Evolutionary conservation across 2,797 vertebrate genomes (phyloP).

Genomic region (Chaenodraco wilsoni): DNA sequence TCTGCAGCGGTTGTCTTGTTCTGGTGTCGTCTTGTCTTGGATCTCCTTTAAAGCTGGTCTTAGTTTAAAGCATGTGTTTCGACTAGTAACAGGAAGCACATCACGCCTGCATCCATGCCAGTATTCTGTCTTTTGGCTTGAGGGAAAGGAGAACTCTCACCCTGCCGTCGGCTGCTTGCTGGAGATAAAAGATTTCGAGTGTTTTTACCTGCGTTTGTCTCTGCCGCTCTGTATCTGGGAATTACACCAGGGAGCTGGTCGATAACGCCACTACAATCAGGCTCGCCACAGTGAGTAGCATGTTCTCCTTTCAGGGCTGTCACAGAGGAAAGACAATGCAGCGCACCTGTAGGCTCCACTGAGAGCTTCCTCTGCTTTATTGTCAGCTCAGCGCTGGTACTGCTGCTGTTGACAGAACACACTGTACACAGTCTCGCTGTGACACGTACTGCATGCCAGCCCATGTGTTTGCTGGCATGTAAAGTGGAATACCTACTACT

Average conservation of each 20-base stretch:
- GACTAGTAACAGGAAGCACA: constrained; percentile 40
- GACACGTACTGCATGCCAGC: constrained; percentile 17
- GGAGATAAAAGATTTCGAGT: constrained; percentile 84
- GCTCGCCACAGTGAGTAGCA: constrained; percentile 80
- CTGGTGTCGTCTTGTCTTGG: constrained; percentile 29
- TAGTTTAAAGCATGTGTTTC: constrained; percentile 34
- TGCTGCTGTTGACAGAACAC: constrained; percentile 33
- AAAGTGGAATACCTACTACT: constrained; percentile 10
- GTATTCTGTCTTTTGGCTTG: constrained; percentile 71
- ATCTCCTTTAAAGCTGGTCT: constrained; percentile 38
- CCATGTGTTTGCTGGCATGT: constrained; percentile 12
- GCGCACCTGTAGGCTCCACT: constrained; percentile 79
- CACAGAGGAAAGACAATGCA: constrained; percentile 81
- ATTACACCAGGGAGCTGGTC: constrained; percentile 82
- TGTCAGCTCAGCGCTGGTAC: constrained; percentile 64
- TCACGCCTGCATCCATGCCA: constrained; percentile 45
- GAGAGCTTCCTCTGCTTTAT: constrained; percentile 66
- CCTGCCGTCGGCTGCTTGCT: constrained; percentile 75
- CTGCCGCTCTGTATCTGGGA: constrained; percentile 66
- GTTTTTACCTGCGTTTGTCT: constrained; percentile 69
- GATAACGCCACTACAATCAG: constrained; percentile 85
- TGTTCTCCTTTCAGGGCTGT: constrained; percentile 82
- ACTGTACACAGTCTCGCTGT: constrained; percentile 15
- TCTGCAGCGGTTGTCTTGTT: constrained; percentile 30
- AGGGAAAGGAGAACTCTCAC: constrained; percentile 79